phyloP scores from a whole-genome alignment of 2,797 vertebrate genomes.

The Protosalanx chinensis region DNA sequence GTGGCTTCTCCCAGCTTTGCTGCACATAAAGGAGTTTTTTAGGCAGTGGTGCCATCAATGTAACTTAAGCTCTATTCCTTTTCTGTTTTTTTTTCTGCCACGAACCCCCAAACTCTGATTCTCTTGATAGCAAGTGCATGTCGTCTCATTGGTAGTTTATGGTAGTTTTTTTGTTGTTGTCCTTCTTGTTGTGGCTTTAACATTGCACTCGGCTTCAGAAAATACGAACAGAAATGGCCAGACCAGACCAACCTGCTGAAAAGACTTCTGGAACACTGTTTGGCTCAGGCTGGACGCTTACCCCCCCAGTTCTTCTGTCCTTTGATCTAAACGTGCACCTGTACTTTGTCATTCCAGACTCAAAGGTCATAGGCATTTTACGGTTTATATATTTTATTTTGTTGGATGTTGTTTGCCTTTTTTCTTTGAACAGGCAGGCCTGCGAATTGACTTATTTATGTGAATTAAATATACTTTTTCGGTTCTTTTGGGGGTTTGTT shows the following conservation, averaged over 20 bases:
- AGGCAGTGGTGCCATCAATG: constrained; percentile 14
- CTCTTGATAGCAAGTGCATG: constrained; percentile 30
- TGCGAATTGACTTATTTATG: constrained; percentile 76
- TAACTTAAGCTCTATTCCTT: constrained; percentile 20
- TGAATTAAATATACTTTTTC: constrained; percentile 43
- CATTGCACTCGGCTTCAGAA: constrained; percentile 43
- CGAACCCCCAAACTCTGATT: constrained; percentile 8
- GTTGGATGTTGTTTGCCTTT: constrained; percentile 51
- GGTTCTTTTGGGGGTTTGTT: constrained; percentile 32
- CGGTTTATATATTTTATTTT: constrained; percentile 35
- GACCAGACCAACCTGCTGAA: constrained; percentile 42
- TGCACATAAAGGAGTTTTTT: neutral
- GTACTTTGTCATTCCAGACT: constrained; percentile 61
- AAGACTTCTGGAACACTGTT: constrained; percentile 20
- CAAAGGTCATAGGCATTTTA: constrained; percentile 34
- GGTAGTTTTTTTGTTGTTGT: neutral
- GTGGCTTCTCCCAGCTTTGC: constrained; percentile 24
- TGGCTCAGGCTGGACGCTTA: constrained; percentile 16
- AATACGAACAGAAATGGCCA: neutral
- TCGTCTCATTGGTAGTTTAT: constrained; percentile 7
- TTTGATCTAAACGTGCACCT: constrained; percentile 30
- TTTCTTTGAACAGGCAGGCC: constrained; percentile 77
- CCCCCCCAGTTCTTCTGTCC: constrained; percentile 23
- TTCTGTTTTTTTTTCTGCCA: constrained; percentile 4
- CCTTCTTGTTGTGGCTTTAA: constrained; percentile 35